phyloP scores from a whole-genome alignment of 2,888 invertebrate genomes.

The Mantis religiosa region DNA sequence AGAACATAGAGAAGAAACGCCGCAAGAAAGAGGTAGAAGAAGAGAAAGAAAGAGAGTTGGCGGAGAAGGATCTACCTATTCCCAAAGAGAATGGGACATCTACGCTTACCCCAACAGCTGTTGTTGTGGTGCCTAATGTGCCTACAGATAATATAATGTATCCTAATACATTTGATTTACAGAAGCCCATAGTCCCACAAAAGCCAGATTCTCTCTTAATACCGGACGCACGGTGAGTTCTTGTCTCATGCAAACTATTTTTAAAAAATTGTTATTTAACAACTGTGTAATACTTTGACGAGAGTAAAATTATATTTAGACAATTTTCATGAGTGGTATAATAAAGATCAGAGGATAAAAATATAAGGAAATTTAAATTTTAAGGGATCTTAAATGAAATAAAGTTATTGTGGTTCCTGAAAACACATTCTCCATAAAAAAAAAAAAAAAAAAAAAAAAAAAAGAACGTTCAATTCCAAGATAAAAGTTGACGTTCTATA shows the following conservation, averaged over 20 bases:
- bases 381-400: too few relatives aligned
- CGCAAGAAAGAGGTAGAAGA: slow-evolving; percentile 44
- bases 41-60: slow-evolving; percentile 38
- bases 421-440: too few relatives aligned
- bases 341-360: too few relatives aligned
- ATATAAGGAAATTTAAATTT: too few relatives aligned
- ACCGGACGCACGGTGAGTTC: background rate
- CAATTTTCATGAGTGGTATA: too few relatives aligned
- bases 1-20: slow-evolving; percentile 32
- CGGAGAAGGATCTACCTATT: slow-evolving; percentile 37
- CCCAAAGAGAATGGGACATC: background rate
- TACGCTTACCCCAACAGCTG: background rate
- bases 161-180: slow-evolving; percentile 18
- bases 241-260: background rate
- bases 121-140: slow-evolving; percentile 21
- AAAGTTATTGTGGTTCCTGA: too few relatives aligned
- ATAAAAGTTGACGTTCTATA: too few relatives aligned
- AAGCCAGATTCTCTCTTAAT: background rate
- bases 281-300: too few relatives aligned
- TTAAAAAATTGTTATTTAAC: too few relatives aligned
- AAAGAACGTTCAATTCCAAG: too few relatives aligned
- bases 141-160: slow-evolving; percentile 20
- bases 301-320: too few relatives aligned
- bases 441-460: too few relatives aligned
- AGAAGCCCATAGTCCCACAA: background rate